Percentiles rank a stretch among this genome's conserved stretches.
Conservation (phyloP, 2,888 invertebrate genomes). For the Polylopha cassiicola region DNA sequence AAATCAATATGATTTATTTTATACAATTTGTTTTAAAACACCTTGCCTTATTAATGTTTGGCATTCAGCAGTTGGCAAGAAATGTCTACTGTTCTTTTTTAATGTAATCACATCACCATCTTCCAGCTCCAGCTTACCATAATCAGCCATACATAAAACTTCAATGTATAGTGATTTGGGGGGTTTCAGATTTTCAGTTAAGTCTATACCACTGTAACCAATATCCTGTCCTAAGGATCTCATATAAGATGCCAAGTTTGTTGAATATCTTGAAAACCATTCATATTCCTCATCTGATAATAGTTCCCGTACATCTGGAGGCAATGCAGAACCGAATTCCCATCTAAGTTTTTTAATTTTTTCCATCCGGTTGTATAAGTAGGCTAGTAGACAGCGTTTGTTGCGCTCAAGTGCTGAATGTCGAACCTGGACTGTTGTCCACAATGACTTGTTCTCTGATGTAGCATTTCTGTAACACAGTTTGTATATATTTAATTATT, state of each 20-base stretch:
- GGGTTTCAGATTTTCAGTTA: constrained; percentile 91
- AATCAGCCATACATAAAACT: constrained; percentile 92
- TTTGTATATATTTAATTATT: background rate
- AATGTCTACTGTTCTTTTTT: constrained; percentile 94
- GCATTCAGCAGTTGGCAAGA: constrained; percentile 91
- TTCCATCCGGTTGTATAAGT: constrained; percentile 87
- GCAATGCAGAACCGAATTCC: constrained; percentile 96
- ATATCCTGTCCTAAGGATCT: constrained; percentile 87
- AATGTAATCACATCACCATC: constrained; percentile 94
- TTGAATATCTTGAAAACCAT: constrained; percentile 94
- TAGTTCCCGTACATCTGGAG: constrained; percentile 87
- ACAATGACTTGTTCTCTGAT: constrained; percentile 76
- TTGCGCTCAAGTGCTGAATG: constrained; percentile 93
- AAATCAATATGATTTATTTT: too few species aligned
- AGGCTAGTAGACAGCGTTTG: constrained; percentile 91
- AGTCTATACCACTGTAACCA: constrained; percentile 84
- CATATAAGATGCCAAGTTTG: constrained; percentile 92
- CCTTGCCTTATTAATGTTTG: constrained; percentile 94
- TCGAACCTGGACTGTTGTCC: constrained; percentile 87
- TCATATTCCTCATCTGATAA: constrained; percentile 88
- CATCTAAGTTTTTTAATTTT: constrained; percentile 92
- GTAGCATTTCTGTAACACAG: constrained; percentile 64
- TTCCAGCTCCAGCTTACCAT: constrained; percentile 95
- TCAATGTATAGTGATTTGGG: constrained; percentile 95
- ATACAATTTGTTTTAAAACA: constrained; percentile 85